Base-by-base conservation (phyloP, 2,113 vertebrate genomes). In the Paradoxurus hermaphroditus region DNA sequence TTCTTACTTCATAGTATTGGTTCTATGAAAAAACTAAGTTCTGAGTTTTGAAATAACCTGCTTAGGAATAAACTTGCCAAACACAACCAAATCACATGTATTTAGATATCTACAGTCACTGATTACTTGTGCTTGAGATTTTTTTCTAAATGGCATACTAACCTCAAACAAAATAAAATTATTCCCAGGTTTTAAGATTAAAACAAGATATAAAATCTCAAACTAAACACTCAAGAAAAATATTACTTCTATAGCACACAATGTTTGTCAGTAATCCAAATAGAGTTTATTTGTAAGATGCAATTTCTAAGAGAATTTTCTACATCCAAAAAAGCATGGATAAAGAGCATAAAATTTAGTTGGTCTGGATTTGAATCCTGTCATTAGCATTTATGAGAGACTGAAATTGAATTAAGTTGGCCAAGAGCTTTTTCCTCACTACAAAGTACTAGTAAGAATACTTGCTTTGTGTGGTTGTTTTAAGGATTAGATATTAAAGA, bases 141-240 rank as follows among this genome's bases (percentile, higher is more conserved):
- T 85, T 88, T 77, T 77, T 77, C 49, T 75, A 89, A 67, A 68
- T 41, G 83, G 12, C 19, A 86, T 13, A 34, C 7, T 92, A 83
- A 78, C 25, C 34, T 25, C 78, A 81, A 94, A 92, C 10, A 90
- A 89, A 92, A 79, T 85, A 72, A 39, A 73, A 73, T 73, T 77
- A 90, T 29, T 77, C 78, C 27, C 14, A 73, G 46, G 46, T 62
- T 79, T 97, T 94, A 39, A 79, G 31, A 85, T 77, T 84, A 39
- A 72, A 96, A 73, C 63, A 87, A 92, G 63, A 75, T 59, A 23
- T 2, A 86, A 75, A 94, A 86, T 41, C 27, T 63, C 77, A 53
- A 90, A 86, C 49, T 72, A 79, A 81, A 90, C 14, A 83, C 12
- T 10, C 89, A 63, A 97, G 75, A 97, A 78, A 93, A 95, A 75